Percentiles rank a stretch among this genome's conserved stretches.
These are phyloP conservation scores for Pionites leucogaster DNA, from an alignment of 2,113 vertebrate genomes.

Conservation along the genomic window DNA sequence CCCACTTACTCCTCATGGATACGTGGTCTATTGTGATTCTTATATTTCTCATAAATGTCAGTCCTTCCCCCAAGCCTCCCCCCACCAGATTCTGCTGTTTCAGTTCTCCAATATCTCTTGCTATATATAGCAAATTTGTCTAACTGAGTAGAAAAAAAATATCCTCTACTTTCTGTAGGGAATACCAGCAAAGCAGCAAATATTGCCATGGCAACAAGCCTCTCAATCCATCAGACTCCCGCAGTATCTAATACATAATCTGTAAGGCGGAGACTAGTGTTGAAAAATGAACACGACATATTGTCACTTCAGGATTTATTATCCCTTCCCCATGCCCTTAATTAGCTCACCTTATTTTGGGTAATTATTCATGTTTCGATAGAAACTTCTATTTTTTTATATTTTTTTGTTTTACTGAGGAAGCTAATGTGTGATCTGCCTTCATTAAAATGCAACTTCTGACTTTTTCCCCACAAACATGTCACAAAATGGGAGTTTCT, in stretches of 20 bases:
- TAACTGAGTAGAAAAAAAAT: conserved; percentile 45
- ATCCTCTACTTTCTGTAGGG: conserved; percentile 76
- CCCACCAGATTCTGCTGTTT: conserved; percentile 50
- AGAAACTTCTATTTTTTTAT: not conserved
- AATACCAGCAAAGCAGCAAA: conserved; percentile 83
- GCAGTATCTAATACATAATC: conserved; percentile 77
- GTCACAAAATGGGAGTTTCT: conserved; percentile 60
- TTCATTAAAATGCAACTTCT: conserved; percentile 50
- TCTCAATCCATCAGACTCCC: conserved; percentile 76
- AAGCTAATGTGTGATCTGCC: not conserved
- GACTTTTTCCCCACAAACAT: conserved; percentile 48
- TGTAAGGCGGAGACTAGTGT: conserved; percentile 34
- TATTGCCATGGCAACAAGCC: conserved; percentile 87
- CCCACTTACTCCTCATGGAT: not conserved
- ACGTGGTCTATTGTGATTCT: not conserved
- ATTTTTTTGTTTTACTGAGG: not conserved
- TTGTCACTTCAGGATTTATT: conserved; percentile 32
- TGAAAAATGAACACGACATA: conserved; percentile 19
- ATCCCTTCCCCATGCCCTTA: conserved; percentile 10
- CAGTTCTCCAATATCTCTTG: conserved; percentile 45
- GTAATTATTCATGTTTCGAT: not conserved
- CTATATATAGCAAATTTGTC: conserved; percentile 64
- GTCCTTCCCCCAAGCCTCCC: conserved; percentile 6
- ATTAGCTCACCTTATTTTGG: conserved; percentile 25
- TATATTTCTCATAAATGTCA: not conserved